A percentile compares a stretch with the other conserved stretches of the same genome.
These are phyloP conservation scores for Xiphorhynchus erythropygius DNA, from an alignment of 2,797 vertebrate genomes.

Conservation along the genomic window DNA sequence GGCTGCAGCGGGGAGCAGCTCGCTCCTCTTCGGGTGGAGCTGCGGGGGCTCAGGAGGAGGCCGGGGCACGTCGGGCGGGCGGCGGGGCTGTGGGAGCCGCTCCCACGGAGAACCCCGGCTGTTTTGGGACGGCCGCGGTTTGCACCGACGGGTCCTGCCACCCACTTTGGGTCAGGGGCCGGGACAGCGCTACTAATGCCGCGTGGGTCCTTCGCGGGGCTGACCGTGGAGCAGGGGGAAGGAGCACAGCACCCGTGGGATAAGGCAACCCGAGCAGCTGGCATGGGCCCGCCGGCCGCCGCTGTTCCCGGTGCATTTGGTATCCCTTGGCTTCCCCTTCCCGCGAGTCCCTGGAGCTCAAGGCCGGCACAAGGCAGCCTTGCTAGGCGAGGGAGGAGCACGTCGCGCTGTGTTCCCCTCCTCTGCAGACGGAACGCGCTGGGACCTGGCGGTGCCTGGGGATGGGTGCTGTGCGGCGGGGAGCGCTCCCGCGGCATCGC, in stretches of 20 bases:
- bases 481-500: neutral
- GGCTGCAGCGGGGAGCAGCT: neutral
- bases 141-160: neutral
- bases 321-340: neutral
- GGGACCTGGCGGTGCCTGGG: neutral
- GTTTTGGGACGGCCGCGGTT: neutral
- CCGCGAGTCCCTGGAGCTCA: neutral
- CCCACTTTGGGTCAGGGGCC: neutral
- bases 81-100: neutral
- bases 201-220: neutral
- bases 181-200: neutral
- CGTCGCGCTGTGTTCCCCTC: neutral
- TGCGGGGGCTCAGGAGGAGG: neutral
- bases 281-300: neutral
- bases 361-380: neutral
- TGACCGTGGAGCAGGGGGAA: neutral
- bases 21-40: too few relatives aligned
- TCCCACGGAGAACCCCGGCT: too few relatives aligned
- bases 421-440: neutral
- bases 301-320: neutral
- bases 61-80: neutral
- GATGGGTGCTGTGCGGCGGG: neutral
- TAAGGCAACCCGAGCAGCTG: too few relatives aligned
- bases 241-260: neutral
- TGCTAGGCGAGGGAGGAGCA: neutral